phyloP scores from a whole-genome alignment of 2,888 invertebrate genomes.

The Sphinx pinastri region DNA sequence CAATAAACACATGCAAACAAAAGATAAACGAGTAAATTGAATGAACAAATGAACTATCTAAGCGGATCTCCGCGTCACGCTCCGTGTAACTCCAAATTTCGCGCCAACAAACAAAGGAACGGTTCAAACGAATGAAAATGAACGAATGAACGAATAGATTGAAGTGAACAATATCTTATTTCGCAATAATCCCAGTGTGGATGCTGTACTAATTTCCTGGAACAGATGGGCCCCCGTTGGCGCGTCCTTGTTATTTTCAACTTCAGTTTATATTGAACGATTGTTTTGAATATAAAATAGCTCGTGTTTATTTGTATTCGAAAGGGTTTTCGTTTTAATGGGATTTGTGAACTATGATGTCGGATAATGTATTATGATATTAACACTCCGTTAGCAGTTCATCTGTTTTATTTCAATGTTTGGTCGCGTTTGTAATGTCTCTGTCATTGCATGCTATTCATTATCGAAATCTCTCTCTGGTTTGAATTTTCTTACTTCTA shows the following conservation, averaged over 20 bases:
- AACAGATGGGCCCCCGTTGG: slow-evolving; percentile 67
- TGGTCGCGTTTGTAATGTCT: not conserved
- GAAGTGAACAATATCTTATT: slow-evolving; percentile 82
- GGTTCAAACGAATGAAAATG: slow-evolving; percentile 68
- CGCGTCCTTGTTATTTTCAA: slow-evolving; percentile 55
- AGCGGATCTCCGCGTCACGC: slow-evolving; percentile 36
- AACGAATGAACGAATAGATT: slow-evolving; percentile 74
- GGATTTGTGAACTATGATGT: slow-evolving; percentile 24
- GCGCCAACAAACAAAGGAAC: slow-evolving; percentile 68
- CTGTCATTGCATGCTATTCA: no score
- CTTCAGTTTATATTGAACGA: slow-evolving; percentile 62
- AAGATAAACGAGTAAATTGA: slow-evolving; percentile 31
- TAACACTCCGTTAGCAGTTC: not conserved
- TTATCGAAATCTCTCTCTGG: not conserved
- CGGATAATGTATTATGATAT: slow-evolving; percentile 21
- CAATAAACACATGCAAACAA: slow-evolving; percentile 28
- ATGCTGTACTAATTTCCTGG: slow-evolving; percentile 81
- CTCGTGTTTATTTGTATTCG: slow-evolving; percentile 28
- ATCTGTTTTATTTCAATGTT: not conserved
- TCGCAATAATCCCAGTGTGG: slow-evolving; percentile 77
- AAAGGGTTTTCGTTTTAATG: slow-evolving; percentile 24
- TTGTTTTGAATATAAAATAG: slow-evolving; percentile 58
- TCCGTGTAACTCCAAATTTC: slow-evolving; percentile 43
- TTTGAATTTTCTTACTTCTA: not conserved
- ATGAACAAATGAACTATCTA: slow-evolving; percentile 39